Conservation (phyloP, 2,797 vertebrate genomes). For the Phylloscopus collybita region DNA sequence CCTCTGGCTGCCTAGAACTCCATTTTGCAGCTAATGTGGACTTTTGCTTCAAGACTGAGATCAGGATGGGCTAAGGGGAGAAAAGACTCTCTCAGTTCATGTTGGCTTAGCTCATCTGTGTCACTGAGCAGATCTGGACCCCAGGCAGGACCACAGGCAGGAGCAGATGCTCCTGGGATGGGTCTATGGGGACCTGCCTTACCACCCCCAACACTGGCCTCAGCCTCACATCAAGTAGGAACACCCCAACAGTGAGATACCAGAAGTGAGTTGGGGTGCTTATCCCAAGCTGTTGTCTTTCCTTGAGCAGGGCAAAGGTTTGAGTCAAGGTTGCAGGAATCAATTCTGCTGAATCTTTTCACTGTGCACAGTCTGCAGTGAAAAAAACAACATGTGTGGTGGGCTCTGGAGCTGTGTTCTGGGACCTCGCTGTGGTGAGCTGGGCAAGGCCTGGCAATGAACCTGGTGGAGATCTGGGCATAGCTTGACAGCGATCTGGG, state of each 20-base stretch:
- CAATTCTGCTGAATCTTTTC: background rate
- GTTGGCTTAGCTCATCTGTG: background rate
- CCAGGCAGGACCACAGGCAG: background rate
- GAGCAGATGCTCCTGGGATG: background rate
- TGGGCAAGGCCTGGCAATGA: background rate
- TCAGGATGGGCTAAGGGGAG: background rate
- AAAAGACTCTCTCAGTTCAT: background rate
- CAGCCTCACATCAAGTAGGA: background rate
- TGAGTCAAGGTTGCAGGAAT: background rate
- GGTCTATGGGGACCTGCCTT: background rate
- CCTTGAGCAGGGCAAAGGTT: background rate
- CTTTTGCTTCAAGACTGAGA: background rate
- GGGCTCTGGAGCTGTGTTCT: background rate
- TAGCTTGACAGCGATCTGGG: too few species aligned
- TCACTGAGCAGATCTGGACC: background rate
- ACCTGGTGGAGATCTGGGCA: background rate
- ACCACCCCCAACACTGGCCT: background rate
- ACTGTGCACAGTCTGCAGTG: background rate
- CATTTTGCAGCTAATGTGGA: background rate
- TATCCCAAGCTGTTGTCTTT: background rate
- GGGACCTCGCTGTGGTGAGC: fast-evolving
- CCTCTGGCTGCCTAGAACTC: background rate
- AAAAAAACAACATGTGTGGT: fast-evolving
- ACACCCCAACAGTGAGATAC: background rate
- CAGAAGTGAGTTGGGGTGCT: background rate